Base-by-base conservation (phyloP, 2,888 invertebrate species). In the Nomada hirtipes region DNA sequence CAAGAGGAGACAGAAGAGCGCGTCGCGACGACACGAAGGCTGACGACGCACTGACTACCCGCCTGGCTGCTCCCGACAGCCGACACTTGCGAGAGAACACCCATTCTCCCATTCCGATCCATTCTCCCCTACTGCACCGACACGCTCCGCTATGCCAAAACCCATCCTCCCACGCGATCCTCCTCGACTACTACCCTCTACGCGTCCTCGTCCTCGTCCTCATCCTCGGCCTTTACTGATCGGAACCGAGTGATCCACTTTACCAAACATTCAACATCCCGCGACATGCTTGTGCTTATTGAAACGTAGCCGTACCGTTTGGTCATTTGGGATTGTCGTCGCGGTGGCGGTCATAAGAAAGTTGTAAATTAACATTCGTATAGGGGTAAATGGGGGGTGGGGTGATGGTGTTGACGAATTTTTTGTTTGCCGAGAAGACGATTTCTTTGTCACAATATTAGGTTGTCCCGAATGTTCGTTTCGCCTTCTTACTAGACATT, bases 11-110 rank as follows among this genome's bases (percentile, higher is more conserved):
- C 53, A 68, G 63, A 84, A 60, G 78, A 83, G 78, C 82, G 89
- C 91, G 91, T 91, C 91, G 90, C 90, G 90, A 91, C 92, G 91
- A 90, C 91, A 89, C 92, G 92, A 90, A 91, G 92, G 92, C 92
- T 93, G 92, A 91, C 91, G 92, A 91, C 92, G 92, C 92, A 93
- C 93, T 93, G 92, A 90, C 90, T 91, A 88, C 84, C 80, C 84
- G 85, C 83, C 84, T 88, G 77, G 85, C 76, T 86, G 86, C 86
- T 84, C 80, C 85, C 87, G 86, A 87, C 83, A 84, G 82, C 83
- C 85, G 84, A 63, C 72, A 68, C 78, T 79, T 55, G 85, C 81
- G 84, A 75, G 77, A 73, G 79, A 84, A 80, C 83, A 84, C 72
- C 73, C 73, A 75, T 79, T 85, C 79, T 85, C 79, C 75, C 70